These are phyloP conservation scores for Xiphophorus birchmanni DNA, from an alignment of 2,797 vertebrate species.

Conservation along the genomic window DNA sequence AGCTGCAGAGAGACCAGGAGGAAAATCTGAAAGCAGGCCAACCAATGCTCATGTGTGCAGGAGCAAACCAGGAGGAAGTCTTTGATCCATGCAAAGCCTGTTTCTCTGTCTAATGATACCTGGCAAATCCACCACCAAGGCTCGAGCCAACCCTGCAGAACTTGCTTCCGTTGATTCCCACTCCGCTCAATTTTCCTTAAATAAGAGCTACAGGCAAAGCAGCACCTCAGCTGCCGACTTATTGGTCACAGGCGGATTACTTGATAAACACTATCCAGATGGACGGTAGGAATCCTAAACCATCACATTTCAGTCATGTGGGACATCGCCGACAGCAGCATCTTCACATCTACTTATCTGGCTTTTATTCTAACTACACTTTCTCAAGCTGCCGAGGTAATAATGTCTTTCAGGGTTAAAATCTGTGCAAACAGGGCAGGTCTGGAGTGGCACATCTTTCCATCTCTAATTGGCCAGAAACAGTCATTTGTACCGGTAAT, in stretches of 20 bases:
- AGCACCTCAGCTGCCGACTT: conserved; percentile 40
- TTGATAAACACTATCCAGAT: conserved; percentile 59
- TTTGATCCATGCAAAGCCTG: conserved; percentile 66
- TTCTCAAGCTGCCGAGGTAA: conserved; percentile 9
- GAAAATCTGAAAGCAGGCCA: conserved; percentile 42
- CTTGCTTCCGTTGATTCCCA: conserved; percentile 26
- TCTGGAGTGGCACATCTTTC: conserved; percentile 31
- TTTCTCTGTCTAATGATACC: conserved; percentile 63
- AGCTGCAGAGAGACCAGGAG: conserved; percentile 32
- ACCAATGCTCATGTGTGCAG: conserved; percentile 45
- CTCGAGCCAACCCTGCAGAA: conserved; percentile 43
- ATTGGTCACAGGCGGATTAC: conserved; percentile 55
- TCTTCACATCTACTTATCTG: conserved; percentile 14
- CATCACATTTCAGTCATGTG: conserved; percentile 38
- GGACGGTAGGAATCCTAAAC: conserved; percentile 45
- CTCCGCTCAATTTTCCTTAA: conserved; percentile 44
- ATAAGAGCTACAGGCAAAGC: conserved; percentile 40
- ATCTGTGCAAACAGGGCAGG: conserved; percentile 40
- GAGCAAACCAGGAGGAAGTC: conserved; percentile 65
- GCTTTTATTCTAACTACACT: conserved; percentile 21
- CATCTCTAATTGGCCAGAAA: conserved; percentile 56
- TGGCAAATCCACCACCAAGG: conserved; percentile 50
- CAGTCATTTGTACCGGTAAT: conserved; percentile 53
- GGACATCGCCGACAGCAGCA: conserved; percentile 23
- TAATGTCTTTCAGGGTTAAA: conserved; percentile 35